A percentile compares a stretch with the other conserved stretches of the same genome.
Conservation (phyloP, 2,888 invertebrate species). For the Apeira syringaria region DNA sequence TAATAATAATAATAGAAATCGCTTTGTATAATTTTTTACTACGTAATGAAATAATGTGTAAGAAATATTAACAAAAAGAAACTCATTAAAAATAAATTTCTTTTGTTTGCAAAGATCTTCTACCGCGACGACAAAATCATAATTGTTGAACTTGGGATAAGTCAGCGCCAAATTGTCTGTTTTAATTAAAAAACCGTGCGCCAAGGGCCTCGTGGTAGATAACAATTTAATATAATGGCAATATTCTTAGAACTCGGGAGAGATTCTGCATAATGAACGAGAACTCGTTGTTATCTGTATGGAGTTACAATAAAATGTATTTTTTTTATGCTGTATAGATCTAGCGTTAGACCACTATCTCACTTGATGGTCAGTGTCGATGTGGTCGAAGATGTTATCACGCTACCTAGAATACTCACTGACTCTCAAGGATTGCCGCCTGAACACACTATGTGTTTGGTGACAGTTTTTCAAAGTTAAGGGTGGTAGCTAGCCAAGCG, state of each 20-base stretch:
- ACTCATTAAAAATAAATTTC: constrained; percentile 43
- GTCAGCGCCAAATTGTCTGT: constrained; percentile 67
- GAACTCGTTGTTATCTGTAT: constrained; percentile 35
- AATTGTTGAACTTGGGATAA: constrained; percentile 63
- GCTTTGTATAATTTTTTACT: constrained; percentile 24
- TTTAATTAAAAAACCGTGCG: constrained; percentile 74
- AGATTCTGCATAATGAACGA: constrained; percentile 66
- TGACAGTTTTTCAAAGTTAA: too few relatives aligned
- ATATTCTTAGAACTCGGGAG: constrained; percentile 63
- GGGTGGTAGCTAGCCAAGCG: too few relatives aligned
- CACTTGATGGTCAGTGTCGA: too few relatives aligned
- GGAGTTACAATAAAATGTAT: constrained; percentile 29
- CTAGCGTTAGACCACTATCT: too few relatives aligned
- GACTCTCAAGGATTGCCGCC: too few relatives aligned
- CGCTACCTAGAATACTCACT: too few relatives aligned
- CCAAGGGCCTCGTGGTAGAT: constrained; percentile 62
- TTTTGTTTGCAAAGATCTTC: constrained; percentile 45
- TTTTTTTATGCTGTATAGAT: too few relatives aligned
- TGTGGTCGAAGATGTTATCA: too few relatives aligned
- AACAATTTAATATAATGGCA: constrained; percentile 72
- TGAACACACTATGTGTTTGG: too few relatives aligned
- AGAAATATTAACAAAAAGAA: constrained; percentile 32
- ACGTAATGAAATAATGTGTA: constrained; percentile 27
- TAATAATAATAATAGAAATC: too few relatives aligned
- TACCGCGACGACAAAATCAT: constrained; percentile 55